Evolutionary conservation across 2,888 invertebrate species (phyloP).

Genomic region (Apamea monoglypha): DNA sequence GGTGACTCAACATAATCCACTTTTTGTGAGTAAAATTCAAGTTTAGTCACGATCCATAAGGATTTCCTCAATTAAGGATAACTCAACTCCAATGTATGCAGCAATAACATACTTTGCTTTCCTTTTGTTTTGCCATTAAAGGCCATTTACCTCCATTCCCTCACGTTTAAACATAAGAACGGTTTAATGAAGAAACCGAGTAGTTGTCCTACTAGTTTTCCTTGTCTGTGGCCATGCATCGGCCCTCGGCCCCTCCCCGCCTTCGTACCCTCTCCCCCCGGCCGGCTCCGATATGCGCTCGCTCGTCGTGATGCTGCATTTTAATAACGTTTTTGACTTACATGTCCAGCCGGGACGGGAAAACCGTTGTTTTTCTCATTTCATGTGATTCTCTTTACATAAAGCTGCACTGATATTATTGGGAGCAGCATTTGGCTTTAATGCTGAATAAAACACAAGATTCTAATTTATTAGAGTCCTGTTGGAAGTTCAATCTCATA

Average conservation of each 20-base stretch:
- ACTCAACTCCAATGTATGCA: not conserved
- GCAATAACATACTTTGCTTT: constrained; percentile 20
- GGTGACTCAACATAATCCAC: not conserved
- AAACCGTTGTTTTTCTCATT: constrained; percentile 63
- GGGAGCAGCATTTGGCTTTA: constrained; percentile 17
- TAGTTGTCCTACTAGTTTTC: constrained; percentile 59
- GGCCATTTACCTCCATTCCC: constrained; percentile 45
- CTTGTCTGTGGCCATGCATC: constrained; percentile 56
- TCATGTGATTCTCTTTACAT: constrained; percentile 42
- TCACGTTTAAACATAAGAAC: constrained; percentile 45
- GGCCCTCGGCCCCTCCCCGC: constrained; percentile 43
- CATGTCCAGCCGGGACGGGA: constrained; percentile 70
- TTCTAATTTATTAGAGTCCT: not conserved
- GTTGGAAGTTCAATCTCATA: not conserved
- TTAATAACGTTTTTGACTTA: constrained; percentile 77
- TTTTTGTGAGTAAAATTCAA: constrained; percentile 2
- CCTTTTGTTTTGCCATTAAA: constrained; percentile 25
- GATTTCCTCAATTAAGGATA: constrained; percentile 17
- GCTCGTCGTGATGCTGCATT: constrained; percentile 78
- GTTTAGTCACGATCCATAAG: not conserved
- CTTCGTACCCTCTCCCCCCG: constrained; percentile 13
- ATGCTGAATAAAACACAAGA: constrained; percentile 16
- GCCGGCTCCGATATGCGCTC: constrained; percentile 49
- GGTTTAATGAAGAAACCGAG: constrained; percentile 40
- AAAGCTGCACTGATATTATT: constrained; percentile 45